Conservation (phyloP, 2,797 vertebrate species). For the Poeciliopsis turneri region DNA sequence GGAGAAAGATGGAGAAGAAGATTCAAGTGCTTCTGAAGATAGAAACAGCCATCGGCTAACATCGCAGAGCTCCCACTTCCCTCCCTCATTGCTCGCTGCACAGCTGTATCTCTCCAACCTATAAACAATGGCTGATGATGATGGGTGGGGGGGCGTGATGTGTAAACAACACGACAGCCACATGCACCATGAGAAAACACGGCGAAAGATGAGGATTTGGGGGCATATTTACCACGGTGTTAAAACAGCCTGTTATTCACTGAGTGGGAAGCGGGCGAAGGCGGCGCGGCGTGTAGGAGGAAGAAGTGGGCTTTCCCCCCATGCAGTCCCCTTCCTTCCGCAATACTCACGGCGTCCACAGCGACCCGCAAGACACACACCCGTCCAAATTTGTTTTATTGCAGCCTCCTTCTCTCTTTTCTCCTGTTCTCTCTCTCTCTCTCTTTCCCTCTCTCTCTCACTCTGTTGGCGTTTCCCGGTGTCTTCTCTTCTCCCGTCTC, state of each 20-base stretch:
- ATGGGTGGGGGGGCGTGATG: constrained; percentile 67
- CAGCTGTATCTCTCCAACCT: constrained; percentile 37
- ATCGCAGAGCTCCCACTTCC: constrained; percentile 64
- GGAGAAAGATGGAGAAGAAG: constrained; percentile 76
- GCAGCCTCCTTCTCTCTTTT: constrained; percentile 83
- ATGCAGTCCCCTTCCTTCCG: constrained; percentile 78
- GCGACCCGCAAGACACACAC: constrained; percentile 88
- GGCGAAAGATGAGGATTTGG: constrained; percentile 62
- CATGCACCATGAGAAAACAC: constrained; percentile 76
- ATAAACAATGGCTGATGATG: constrained; percentile 73
- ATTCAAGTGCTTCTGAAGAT: constrained; percentile 72
- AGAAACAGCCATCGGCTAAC: constrained; percentile 69
- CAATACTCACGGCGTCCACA: constrained; percentile 97
- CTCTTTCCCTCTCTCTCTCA: constrained; percentile 62
- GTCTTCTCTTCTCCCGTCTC: constrained; percentile 72
- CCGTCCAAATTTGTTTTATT: constrained; percentile 98
- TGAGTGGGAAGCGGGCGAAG: constrained; percentile 83
- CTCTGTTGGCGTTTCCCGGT: constrained; percentile 68
- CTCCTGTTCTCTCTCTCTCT: constrained; percentile 72
- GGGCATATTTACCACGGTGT: constrained; percentile 96
- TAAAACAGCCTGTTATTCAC: constrained; percentile 95
- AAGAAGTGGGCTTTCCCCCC: constrained; percentile 50
- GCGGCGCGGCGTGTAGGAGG: constrained; percentile 64
- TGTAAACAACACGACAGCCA: constrained; percentile 75
- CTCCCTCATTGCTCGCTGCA: constrained; percentile 72